phyloP scores from a whole-genome alignment of 2,113 vertebrate genomes.

The Galemys pyrenaicus region DNA sequence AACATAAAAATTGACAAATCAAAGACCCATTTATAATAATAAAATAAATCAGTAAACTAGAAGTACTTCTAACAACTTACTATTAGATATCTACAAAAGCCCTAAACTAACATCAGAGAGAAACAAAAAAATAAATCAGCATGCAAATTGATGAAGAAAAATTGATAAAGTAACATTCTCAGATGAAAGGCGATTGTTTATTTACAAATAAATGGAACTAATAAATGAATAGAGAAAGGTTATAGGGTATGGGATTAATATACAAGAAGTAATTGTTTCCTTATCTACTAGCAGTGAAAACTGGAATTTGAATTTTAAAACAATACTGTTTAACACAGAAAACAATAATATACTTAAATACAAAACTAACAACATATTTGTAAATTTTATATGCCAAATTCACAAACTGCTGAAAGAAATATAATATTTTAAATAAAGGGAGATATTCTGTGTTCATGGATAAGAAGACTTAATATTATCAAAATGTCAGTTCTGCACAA shows the following conservation, averaged over 20 bases:
- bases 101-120: background rate
- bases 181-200: background rate
- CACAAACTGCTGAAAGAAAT: background rate
- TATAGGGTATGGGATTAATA: background rate
- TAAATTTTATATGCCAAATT: background rate
- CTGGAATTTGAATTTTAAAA: background rate
- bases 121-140: background rate
- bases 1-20: background rate
- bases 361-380: background rate
- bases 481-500: background rate
- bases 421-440: background rate
- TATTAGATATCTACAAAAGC: background rate
- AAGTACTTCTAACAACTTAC: background rate
- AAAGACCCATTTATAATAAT: background rate
- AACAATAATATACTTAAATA: background rate
- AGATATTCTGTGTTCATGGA: background rate
- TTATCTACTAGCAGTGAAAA: background rate
- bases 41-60: background rate
- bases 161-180: background rate
- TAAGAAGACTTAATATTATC: no score
- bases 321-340: background rate
- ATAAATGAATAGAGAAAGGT: background rate
- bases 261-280: background rate
- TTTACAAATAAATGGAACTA: background rate
- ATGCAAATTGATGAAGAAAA: background rate